Percentiles rank a stretch among this genome's conserved stretches.
Conservation (phyloP, 2,797 vertebrate genomes). For the Valencia hispanica region DNA sequence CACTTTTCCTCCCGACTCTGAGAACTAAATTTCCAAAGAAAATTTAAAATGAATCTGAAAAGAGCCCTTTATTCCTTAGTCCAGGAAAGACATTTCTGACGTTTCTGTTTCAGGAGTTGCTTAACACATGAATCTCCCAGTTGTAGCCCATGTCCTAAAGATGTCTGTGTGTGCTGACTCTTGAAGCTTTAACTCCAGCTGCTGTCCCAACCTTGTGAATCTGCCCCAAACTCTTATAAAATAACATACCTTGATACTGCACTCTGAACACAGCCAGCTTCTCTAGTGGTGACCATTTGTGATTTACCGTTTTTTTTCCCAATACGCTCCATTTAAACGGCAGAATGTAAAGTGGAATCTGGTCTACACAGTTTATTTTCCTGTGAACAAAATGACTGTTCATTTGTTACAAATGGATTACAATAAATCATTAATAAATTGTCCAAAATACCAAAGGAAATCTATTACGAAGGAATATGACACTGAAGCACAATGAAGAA, state of each 20-base stretch:
- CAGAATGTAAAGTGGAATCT: background rate
- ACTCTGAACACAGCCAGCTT: background rate
- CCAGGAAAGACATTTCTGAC: background rate
- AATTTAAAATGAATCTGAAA: background rate
- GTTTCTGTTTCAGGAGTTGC: background rate
- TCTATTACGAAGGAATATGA: background rate
- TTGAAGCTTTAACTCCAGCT: too few species aligned
- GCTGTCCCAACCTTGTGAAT: too few species aligned
- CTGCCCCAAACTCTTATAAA: too few species aligned
- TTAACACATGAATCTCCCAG: background rate
- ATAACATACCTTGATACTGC: background rate
- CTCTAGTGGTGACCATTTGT: background rate
- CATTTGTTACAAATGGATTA: background rate
- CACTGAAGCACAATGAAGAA: constrained; percentile 8
- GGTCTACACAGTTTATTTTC: background rate
- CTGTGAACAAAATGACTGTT: background rate
- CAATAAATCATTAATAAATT: background rate
- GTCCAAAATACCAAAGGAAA: background rate
- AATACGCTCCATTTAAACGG: too few species aligned
- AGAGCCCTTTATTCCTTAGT: background rate
- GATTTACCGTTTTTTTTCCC: background rate
- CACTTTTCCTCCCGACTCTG: background rate
- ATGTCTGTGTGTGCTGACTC: background rate
- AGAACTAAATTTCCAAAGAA: background rate
- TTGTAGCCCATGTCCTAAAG: background rate